A percentile compares a stretch with the other conserved stretches of the same genome.
Evolutionary conservation across 1,140 invertebrate genomes (phyloP).

Genomic region (Sitodiplosis mosellana): DNA sequence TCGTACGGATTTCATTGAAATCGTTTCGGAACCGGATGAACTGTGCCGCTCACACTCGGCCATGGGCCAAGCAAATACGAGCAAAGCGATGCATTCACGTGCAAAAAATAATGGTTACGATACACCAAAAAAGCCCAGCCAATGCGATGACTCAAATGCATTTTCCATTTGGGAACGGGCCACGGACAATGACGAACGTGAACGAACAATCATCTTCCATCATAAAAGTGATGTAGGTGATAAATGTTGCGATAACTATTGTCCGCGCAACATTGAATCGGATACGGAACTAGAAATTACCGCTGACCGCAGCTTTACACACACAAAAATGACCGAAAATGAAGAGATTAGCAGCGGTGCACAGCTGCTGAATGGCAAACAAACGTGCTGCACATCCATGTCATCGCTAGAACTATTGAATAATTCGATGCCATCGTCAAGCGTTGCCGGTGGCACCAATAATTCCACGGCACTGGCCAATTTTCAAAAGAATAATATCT

Average conservation of each 20-base stretch:
- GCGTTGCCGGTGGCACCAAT: too few relatives aligned
- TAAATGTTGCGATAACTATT: slow-evolving; percentile 3
- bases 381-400: background rate
- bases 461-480: background rate
- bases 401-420: background rate
- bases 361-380: background rate
- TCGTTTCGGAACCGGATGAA: background rate
- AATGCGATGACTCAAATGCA: too few relatives aligned
- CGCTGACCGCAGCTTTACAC: too few relatives aligned
- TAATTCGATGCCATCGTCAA: background rate
- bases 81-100: background rate
- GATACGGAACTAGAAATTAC: background rate
- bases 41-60: background rate
- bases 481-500: background rate
- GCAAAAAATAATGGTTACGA: background rate
- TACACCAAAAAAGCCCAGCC: too few relatives aligned
- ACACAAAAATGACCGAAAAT: background rate
- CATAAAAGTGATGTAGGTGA: slow-evolving; percentile 1
- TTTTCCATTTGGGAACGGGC: background rate
- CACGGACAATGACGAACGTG: background rate
- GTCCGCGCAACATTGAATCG: background rate
- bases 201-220: slow-evolving; percentile 1
- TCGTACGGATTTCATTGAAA: background rate
- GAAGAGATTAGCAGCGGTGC: background rate
- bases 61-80: background rate